Base-by-base conservation (phyloP, 2,113 vertebrate species). In the Sturnira hondurensis region DNA sequence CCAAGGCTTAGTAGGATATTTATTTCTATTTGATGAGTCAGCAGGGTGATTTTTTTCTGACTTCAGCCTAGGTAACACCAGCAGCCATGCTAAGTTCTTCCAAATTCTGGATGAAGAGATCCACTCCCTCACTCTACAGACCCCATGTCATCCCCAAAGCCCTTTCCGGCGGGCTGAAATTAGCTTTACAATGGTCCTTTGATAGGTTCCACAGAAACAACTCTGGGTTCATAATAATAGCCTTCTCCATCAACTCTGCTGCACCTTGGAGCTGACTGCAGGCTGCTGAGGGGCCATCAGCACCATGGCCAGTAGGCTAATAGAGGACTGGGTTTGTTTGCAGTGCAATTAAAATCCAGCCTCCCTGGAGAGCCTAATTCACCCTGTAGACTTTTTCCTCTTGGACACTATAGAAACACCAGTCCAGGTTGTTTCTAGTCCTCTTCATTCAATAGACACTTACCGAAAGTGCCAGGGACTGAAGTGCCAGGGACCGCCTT, bases 401-500 rank as follows among this genome's bases (percentile, higher is more conserved):
- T 33, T 28, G 28, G 52, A 81, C 41, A 70, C 58, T 63, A 38
- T 14, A 36, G 45, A 63, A 88, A 82, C 20, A 8, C 33, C 19
- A 71, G 9, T 54, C 56, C 24, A 26, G 52, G 31, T 28, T 26
- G 54, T 63, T n/a, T 24, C 85, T 33, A 38, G 50, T 86, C 91
- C 52, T 94, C 89, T 85, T 84, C 90, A 68, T 50, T 88, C 85
- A 52, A 70, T 28, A 86, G 61, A 58, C 47, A 88, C 11, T 65
- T 93, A 17, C 77, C 15, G 19, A 88, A 63, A 17, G 36, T 45
- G 86, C 17, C n/a, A n/a, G n/a, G n/a, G n/a, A n/a, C 17, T 20
- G 61, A 33, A 67, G 63, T 68, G 71, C 71, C 52, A 36, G 38
- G 13, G 52, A 63, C 68, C 43, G 33, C 1, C 3, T 5, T 26